Percentiles rank a stretch among this genome's conserved stretches.
Conservation (phyloP, 1,140 invertebrate species). For the Tetranychus urticae region DNA sequence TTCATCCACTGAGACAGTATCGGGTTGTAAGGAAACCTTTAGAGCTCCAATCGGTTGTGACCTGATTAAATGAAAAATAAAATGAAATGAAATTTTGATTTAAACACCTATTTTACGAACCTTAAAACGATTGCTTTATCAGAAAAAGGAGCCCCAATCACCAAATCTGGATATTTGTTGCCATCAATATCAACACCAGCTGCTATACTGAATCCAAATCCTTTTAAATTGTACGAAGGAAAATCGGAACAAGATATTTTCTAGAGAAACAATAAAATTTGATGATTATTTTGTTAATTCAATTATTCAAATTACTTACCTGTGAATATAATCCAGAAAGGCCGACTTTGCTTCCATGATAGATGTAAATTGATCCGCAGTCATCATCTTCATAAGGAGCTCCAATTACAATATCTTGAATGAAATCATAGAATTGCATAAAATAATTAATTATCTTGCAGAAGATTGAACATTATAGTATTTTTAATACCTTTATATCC, state of each 20-base stretch:
- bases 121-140: slow-evolving; percentile 2
- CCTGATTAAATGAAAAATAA: not conserved
- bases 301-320: slow-evolving; percentile 19
- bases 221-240: not conserved
- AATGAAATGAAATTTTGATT: not conserved
- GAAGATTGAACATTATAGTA: not conserved
- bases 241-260: not conserved
- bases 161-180: slow-evolving; percentile 6
- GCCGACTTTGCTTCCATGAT: slow-evolving; percentile 24
- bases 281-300: not conserved
- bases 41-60: not conserved
- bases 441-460: not conserved
- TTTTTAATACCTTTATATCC: slow-evolving; percentile 20
- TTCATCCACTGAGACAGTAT: not conserved
- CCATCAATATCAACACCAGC: slow-evolving; percentile 3
- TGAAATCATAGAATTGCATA: not conserved
- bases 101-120: not conserved
- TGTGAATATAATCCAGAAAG: slow-evolving; percentile 47
- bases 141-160: slow-evolving; percentile 7
- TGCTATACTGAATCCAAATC: slow-evolving; percentile 6
- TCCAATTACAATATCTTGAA: slow-evolving; percentile 25
- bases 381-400: slow-evolving; percentile 23
- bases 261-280: not conserved
- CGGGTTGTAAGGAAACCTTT: not conserved
- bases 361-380: slow-evolving; percentile 28